Base-by-base conservation (phyloP, 2,797 vertebrate species). In the Arctocebus calabarensis region DNA sequence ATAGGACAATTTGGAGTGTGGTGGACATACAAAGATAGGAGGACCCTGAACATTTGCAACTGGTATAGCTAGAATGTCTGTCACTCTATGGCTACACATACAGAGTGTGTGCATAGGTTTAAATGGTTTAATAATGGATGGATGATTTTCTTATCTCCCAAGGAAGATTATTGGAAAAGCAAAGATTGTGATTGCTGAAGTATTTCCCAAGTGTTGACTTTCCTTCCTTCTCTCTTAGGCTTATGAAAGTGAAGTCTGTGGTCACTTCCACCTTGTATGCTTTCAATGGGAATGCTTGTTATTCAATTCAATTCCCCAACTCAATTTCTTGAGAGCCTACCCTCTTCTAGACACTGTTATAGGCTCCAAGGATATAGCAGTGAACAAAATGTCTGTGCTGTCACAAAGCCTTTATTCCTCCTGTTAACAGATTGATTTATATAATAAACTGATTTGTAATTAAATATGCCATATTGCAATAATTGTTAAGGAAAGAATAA, bases 91-190 rank as follows among this genome's bases (percentile, higher is more conserved):
- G 64, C 48, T 16, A 70, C 10, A 77, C 45, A 34, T 14, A 16
- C 2, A n/a, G 13, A 34, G 2, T 10, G 0, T 4, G 16, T 10
- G 25, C 5, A 3, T 27, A 5, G 13, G 13, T 8, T 70, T 71
- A 17, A 23, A 25, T 20, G 48, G 57, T 8, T 52, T 34, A 34
- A 40, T 52, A 68, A 34, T 7, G 3, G 25, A 43, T 16, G 4
- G 77, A 13, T 27, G 52, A 40, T 25, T 91, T 74, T 81, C 66
- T 37, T 4, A 43, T 71, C 29, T n/a, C 55, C 19, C 32, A 84
- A 22, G 32, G 82, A 68, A 45, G 12, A 23, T 32, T 34, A 20
- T 16, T 61, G 48, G 79, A 55, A 79, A 93, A 93, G 70, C 45
- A 78, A 59, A 70, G 34, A 37, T 34, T 10, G 4, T 2, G 10